Conservation (phyloP, 2,888 invertebrate species). For the Pandemis corylana region DNA sequence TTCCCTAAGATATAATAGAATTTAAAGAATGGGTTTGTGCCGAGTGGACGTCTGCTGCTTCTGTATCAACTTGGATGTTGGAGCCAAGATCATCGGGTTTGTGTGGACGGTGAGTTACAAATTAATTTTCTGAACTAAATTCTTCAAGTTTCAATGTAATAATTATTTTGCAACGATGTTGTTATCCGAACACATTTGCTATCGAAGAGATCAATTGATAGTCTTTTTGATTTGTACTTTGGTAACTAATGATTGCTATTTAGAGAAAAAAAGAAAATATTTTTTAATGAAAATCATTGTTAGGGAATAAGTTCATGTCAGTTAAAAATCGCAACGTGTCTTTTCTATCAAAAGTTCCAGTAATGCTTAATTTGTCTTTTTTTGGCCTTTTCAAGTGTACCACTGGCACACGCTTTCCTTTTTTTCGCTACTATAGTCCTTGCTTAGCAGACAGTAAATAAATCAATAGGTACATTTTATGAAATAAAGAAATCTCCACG, state of each 20-base stretch:
- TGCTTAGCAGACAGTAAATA: no score
- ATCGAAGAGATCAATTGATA: neutral
- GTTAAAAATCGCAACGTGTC: no score
- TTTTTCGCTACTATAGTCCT: no score
- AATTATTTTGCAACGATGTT: neutral
- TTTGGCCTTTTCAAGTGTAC: no score
- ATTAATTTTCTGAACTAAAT: neutral
- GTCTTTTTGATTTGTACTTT: neutral
- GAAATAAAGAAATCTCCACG: no score
- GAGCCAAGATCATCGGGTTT: conserved; percentile 59
- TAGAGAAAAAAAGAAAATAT: no score
- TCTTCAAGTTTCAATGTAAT: neutral
- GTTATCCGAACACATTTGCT: neutral
- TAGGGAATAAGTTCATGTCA: no score
- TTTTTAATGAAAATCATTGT: no score
- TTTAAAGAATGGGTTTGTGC: conserved; percentile 22
- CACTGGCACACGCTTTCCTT: no score
- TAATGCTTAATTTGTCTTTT: no score
- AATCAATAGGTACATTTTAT: no score
- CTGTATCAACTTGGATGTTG: conserved; percentile 59
- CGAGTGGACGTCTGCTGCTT: conserved; percentile 58
- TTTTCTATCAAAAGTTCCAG: no score
- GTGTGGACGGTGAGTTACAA: conserved; percentile 55
- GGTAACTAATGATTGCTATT: neutral
- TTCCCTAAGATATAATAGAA: neutral